A percentile compares a stretch with the other conserved stretches of the same genome.
phyloP scores from a whole-genome alignment of 2,113 vertebrate genomes.

The Sarotherodon lohbergeri region DNA sequence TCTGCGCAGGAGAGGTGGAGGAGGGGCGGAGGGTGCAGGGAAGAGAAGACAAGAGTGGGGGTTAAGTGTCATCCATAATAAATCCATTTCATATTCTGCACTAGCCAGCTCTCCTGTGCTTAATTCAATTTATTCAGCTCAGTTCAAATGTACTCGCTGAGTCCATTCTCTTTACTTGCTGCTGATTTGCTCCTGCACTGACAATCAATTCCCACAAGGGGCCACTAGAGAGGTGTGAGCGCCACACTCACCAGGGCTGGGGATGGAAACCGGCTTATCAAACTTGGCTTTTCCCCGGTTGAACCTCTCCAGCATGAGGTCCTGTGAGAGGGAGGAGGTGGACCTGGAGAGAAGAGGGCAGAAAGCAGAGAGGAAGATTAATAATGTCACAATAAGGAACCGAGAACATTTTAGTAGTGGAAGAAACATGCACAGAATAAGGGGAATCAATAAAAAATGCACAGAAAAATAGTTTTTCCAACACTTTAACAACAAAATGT shows the following conservation, averaged over 20 bases:
- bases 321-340: conserved; percentile 74
- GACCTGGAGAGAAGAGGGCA: conserved; percentile 54
- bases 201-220: conserved; percentile 29
- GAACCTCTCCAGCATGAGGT: conserved; percentile 76
- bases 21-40: neutral
- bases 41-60: neutral
- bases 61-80: neutral
- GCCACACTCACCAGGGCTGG: conserved; percentile 70
- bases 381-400: neutral
- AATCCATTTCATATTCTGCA: conserved; percentile 14
- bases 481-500: neutral
- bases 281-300: conserved; percentile 73
- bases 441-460: neutral
- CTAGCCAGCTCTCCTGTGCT: neutral
- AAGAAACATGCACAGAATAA: neutral
- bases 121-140: conserved; percentile 36
- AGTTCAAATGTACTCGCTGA: conserved; percentile 14
- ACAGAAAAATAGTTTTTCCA: neutral
- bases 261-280: conserved; percentile 73
- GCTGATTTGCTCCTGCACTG: neutral
- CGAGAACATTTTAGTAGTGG: neutral
- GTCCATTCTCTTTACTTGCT: neutral
- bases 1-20: conserved; percentile 55
- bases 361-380: neutral
- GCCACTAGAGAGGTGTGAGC: conserved; percentile 16